A percentile compares a stretch with the other conserved stretches of the same genome.
phyloP scores from a whole-genome alignment of 2,888 invertebrate genomes.

The Hyposoter dolosus region DNA sequence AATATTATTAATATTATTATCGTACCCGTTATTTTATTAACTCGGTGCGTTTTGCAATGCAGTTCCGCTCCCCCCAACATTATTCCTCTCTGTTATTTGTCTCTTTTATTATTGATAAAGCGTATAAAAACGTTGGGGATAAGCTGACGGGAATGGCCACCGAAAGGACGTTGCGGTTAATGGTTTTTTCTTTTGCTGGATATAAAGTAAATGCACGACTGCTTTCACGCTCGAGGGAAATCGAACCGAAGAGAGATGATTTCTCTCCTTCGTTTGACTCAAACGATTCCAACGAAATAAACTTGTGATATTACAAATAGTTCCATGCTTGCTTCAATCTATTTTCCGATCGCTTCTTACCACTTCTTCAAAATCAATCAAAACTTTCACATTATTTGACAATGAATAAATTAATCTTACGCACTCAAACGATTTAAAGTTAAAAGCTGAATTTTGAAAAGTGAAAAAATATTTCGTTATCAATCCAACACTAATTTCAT shows the following conservation, averaged over 20 bases:
- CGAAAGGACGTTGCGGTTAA: conserved; percentile 45
- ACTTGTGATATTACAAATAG: neutral
- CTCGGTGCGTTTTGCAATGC: conserved; percentile 52
- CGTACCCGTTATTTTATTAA: conserved; percentile 62
- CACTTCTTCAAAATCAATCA: neutral
- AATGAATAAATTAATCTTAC: neutral
- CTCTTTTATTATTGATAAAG: conserved; percentile 63
- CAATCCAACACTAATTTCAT: neutral
- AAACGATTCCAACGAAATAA: neutral
- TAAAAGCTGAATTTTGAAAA: conserved; percentile 5
- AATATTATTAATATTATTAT: conserved; percentile 61
- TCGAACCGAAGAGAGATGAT: neutral
- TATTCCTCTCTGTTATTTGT: conserved; percentile 24
- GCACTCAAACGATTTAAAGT: neutral
- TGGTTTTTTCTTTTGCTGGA: conserved; percentile 9
- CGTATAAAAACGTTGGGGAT: conserved; percentile 67
- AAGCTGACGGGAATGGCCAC: conserved; percentile 58
- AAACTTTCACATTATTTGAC: neutral
- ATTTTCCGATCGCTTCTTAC: neutral
- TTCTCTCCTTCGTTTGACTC: neutral
- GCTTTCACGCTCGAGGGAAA: conserved; percentile 6
- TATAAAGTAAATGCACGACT: conserved; percentile 32
- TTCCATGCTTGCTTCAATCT: neutral
- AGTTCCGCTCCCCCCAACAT: conserved; percentile 35
- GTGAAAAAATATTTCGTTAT: neutral